Base-by-base conservation (phyloP, 2,113 vertebrate species). In the Microcebus griseorufus region DNA sequence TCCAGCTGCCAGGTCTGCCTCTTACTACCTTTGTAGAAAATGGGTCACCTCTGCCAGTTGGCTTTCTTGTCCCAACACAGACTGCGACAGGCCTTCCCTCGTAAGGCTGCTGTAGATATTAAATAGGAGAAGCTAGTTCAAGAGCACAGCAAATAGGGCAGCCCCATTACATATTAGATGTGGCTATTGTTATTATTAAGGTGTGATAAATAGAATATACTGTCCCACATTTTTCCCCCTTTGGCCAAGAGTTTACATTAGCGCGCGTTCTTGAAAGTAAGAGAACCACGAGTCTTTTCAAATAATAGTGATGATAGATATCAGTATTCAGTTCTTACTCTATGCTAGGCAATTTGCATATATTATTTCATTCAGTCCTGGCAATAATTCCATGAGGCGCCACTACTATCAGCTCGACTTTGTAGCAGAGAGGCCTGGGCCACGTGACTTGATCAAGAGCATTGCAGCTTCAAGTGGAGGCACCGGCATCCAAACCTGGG, bases 151-250 rank as follows among this genome's bases (percentile, higher is more conserved):
- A 48, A 1, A 4, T 0, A 13, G 9, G 76, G 34, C 64, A n/a
- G 9, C 51, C 0, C 69, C n/a, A 0, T 23, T 10, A 12, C 6
- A 0, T 8, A 1, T 11, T 2, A 53, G 51, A 0, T 2, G 25
- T 32, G 18, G 60, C n/a, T 27, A 1, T 2, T 14, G 9, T 27
- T 16, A 3, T 4, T 14, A 39, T 2, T 51, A 34, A 48, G 16
- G 8, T 6, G 34, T 37, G 20, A n/a, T 32, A 23, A 32, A 7
- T 4, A 45, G 22, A 42, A 5, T 14, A 0, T 8, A 5, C 22
- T 14, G 0, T 4, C 32, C 42, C 2, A 0, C 2, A 11, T 22
- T 39, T 17, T 58, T 3, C 3, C 5, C 0, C 42, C 42, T 65
- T 51, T 45, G 42, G 20, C 29, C 85, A 85, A 0, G 10, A 34